Evolutionary conservation across 2,888 invertebrate species (phyloP), one percentile per base, ranked within the genome.

Genomic region (Nomada goodeniana): DNA sequence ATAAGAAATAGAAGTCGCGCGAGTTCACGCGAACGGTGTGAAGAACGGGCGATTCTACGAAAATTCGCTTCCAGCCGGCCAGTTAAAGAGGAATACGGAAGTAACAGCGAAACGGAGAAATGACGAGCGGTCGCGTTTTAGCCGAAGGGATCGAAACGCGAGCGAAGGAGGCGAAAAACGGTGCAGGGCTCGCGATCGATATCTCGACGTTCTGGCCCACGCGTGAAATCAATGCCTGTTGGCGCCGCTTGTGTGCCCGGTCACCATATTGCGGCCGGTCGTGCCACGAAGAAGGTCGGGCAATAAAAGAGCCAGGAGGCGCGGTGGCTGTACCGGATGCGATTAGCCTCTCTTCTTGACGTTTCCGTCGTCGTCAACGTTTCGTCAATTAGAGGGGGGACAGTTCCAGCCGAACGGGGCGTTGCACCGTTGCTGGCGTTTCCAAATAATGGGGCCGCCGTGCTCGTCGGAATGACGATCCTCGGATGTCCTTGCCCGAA

Each of bases 261-360:
- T 81, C 86, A 86, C 86, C 86, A 86, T 86, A 81, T 86, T 81
- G 85, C 69, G 75, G 71, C 71, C 59, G 73, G 74, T 60, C 77
- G 76, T 74, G 75, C 67, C 78, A 67, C 23, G 18, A 57, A 81
- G 83, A 80, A 82, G 79, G 81, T 73, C 74, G 75, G 69, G 81
- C 72, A 86, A 89, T 86, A 86, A 89, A 86, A 73, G 82, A 76
- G 75, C 71, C 57, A 80, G 84, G 86, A 88, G 88, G 86, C 86
- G 85, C 85, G 85, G 84, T 75, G 85, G 69, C 60, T 50, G 65
- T 63, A 80, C 71, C 82, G 85, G 87, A 87, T 88, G 88, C 87
- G 87, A 89, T 88, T 74, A 88, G 85, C 80, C 83, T 82, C 77
- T 76, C 82, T 72, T 73, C 81, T 83, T 42, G 63, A 60, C 78